Evolutionary conservation across 2,113 vertebrate species (phyloP).

Genomic region (Prochilodus magdalenae): DNA sequence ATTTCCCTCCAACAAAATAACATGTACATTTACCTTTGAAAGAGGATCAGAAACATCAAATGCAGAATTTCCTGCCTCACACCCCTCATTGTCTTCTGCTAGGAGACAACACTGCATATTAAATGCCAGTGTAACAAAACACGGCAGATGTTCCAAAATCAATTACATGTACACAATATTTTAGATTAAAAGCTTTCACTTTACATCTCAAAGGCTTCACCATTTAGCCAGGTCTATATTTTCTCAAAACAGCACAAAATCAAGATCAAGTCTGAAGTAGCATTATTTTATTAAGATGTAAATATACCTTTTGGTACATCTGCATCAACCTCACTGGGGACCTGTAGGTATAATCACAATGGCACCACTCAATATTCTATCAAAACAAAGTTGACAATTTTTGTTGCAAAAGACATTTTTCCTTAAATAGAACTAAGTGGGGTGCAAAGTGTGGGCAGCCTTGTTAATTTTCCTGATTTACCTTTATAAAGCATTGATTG

Average conservation of each 20-base stretch:
- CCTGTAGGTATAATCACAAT: neutral
- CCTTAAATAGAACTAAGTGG: no score
- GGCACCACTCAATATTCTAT: neutral
- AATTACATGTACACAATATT: neutral
- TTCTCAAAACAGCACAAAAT: no score
- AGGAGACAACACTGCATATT: neutral
- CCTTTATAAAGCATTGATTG: no score
- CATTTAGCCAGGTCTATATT: no score
- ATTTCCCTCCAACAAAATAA: neutral
- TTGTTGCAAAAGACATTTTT: no score
- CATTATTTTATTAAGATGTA: neutral
- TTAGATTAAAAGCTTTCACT: no score
- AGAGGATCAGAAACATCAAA: neutral
- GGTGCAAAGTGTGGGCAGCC: no score
- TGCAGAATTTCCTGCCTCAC: neutral
- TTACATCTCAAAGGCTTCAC: no score
- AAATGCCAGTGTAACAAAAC: neutral
- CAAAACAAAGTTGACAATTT: no score
- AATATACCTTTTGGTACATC: neutral
- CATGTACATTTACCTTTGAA: constrained; percentile 7
- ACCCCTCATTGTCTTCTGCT: neutral
- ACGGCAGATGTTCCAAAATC: neutral
- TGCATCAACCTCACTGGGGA: neutral
- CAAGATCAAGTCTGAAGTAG: no score
- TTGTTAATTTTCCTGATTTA: no score